phyloP scores from a whole-genome alignment of 2,797 vertebrate genomes.

The Acropternis orthonyx region DNA sequence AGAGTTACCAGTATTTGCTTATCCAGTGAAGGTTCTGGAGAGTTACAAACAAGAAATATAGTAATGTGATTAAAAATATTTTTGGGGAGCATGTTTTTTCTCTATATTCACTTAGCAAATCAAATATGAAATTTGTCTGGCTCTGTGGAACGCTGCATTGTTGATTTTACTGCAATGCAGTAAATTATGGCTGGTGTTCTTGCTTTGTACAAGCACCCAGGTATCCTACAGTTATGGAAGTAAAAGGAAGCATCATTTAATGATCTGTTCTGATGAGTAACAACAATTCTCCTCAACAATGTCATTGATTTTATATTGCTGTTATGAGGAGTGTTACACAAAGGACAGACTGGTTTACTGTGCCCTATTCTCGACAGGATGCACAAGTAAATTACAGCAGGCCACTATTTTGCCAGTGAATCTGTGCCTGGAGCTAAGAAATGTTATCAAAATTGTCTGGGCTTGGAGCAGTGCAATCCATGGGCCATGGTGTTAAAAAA shows the following conservation, averaged over 20 bases:
- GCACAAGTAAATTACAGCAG: not conserved
- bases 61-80: not conserved
- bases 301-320: not conserved
- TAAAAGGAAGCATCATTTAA: not conserved
- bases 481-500: not conserved
- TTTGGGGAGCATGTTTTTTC: not conserved
- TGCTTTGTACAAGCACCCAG: not conserved
- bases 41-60: not conserved
- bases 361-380: not conserved
- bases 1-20: not conserved
- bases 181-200: not conserved
- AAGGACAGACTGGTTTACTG: not conserved
- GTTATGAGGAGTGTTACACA: not conserved
- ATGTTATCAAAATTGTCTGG: not conserved
- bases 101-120: not conserved
- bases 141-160: not conserved
- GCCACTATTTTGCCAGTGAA: not conserved
- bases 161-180: constrained; percentile 53
- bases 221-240: not conserved
- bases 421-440: not conserved
- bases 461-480: not conserved
- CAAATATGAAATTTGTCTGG: not conserved
- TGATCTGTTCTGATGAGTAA: not conserved
- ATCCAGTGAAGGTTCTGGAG: not conserved
- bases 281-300: not conserved